Base-by-base conservation (phyloP, 1,140 invertebrate genomes). In the Trissolcus basalis region DNA sequence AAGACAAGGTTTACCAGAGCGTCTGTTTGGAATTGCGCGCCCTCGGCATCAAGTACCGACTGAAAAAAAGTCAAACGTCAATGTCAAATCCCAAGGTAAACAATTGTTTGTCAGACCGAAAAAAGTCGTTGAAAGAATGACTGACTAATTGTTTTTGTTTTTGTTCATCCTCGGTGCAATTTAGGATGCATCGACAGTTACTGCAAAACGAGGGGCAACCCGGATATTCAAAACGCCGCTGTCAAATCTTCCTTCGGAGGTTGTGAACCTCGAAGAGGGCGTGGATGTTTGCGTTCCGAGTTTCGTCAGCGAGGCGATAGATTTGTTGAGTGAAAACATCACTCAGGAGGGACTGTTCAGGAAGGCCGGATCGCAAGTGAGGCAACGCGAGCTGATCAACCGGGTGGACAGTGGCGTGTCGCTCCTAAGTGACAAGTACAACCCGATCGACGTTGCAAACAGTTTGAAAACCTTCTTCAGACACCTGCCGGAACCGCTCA, bases 401-500 rank as follows among this genome's bases (percentile, higher is more conserved):
- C 86, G 89, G 36, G 79, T 95, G n/a, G 92, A 94, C 80, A 90
- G 87, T 54, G 93, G 93, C 13, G 90, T 90, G 19, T 87, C 85
- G 53, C 87, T 94, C 19, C 6, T 27, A 6, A 90, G 90, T 16
- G 90, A 92, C 14, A 90, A 92, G 1, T 90, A 92, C 80, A 91
- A 95, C 83, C 91, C 93, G 0, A 92, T 95, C 77, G 95, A 97
- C 89, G 91, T 96, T 8, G 94, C 95, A 6, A 93, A 91, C 86
- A 91, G 95, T 44, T 86, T 97, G 9, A 97, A 96, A 82, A 91
- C 93, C 44, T 96, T 96, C 81, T 91, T 96, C 41, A 88, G 95
- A 49, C 91, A 93, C 78, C 85, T 96, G 32, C 95, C 95, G 5
- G 94, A 96, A 71, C 95, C 95, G 1, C 87, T 96, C 11, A 93